Evolutionary conservation across 2,797 vertebrate genomes (phyloP).

Genomic region (Heliangelus exortis): DNA sequence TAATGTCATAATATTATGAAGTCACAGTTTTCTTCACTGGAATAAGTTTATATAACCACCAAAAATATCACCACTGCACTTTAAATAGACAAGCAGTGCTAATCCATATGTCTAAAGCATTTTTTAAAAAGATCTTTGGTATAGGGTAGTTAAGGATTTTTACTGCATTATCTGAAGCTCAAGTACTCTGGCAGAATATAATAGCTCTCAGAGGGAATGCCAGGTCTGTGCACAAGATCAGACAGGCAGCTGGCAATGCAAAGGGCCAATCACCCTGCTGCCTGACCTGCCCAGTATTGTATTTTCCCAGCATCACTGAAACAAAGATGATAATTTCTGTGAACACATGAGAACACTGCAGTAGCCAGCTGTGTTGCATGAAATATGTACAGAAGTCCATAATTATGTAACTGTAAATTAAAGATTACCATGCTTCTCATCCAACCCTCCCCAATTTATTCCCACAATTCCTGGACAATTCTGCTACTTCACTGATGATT

Average conservation of each 20-base stretch:
- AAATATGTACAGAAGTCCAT: neutral
- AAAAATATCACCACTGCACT: neutral
- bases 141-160: neutral
- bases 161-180: neutral
- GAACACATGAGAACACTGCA: neutral
- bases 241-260: neutral
- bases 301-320: neutral
- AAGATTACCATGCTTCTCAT: neutral
- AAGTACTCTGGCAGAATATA: neutral
- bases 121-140: neutral
- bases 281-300: neutral
- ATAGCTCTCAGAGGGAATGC: neutral
- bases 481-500: neutral
- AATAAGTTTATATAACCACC: neutral
- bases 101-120: neutral
- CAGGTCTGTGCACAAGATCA: neutral
- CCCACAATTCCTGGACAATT: neutral
- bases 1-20: neutral
- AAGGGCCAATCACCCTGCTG: neutral
- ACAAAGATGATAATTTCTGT: neutral
- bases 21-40: neutral
- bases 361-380: rapidly evolving
- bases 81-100: neutral
- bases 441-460: neutral
- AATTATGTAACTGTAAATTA: neutral